Conservation (phyloP, 2,888 invertebrate species). For the Torymus texanus region DNA sequence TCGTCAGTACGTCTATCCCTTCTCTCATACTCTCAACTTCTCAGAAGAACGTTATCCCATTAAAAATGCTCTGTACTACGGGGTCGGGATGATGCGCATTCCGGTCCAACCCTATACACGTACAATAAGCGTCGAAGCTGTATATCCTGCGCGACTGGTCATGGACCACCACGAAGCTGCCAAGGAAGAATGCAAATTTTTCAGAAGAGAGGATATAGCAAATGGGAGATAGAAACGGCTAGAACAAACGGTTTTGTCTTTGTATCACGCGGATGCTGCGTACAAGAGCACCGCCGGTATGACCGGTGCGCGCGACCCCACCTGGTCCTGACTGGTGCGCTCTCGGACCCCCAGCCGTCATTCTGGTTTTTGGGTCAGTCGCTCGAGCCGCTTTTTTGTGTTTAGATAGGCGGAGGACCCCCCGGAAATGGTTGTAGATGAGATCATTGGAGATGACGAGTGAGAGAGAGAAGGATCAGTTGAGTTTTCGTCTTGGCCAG, state of each 20-base stretch:
- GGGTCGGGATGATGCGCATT: background rate
- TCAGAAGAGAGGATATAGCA: background rate
- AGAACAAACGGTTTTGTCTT: slow-evolving; percentile 12
- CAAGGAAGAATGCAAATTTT: slow-evolving; percentile 59
- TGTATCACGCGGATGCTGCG: background rate
- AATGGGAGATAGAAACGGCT: slow-evolving; percentile 1
- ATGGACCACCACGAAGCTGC: slow-evolving; percentile 60
- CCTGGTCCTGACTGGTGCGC: slow-evolving; percentile 67
- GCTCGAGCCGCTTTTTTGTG: slow-evolving; percentile 21
- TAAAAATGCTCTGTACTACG: slow-evolving; percentile 23
- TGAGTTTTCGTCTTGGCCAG: too few species aligned
- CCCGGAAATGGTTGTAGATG: background rate
- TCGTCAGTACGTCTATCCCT: background rate
- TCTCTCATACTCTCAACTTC: slow-evolving; percentile 11
- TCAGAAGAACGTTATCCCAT: slow-evolving; percentile 42
- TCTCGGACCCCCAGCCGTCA: slow-evolving; percentile 72
- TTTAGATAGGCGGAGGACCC: slow-evolving; percentile 25
- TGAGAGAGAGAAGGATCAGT: too few species aligned
- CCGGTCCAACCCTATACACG: slow-evolving; percentile 4
- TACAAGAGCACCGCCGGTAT: slow-evolving; percentile 61
- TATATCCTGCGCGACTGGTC: slow-evolving; percentile 58
- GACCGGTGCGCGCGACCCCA: slow-evolving; percentile 73
- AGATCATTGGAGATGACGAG: too few species aligned
- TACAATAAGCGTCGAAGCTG: slow-evolving; percentile 25
- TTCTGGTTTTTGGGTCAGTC: slow-evolving; percentile 65